Evolutionary conservation across 1,140 invertebrate genomes (phyloP).

Genomic region (Drosophila simulans): DNA sequence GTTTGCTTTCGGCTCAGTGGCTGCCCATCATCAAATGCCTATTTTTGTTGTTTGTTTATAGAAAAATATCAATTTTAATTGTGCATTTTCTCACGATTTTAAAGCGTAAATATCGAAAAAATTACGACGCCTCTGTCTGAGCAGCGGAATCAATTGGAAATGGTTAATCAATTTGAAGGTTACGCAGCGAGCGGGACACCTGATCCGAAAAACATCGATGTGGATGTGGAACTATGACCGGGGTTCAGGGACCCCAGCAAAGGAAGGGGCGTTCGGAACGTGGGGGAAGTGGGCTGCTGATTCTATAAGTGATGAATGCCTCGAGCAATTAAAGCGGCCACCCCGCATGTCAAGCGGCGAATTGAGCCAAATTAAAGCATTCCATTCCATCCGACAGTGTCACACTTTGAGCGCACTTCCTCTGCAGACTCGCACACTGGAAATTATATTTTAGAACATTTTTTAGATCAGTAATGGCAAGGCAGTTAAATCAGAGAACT

Average conservation of each 20-base stretch:
- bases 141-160: slow-evolving; percentile 33
- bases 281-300: slow-evolving; percentile 12
- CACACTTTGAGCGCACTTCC: slow-evolving; percentile 78
- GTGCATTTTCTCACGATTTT: slow-evolving; percentile 76
- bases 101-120: slow-evolving; percentile 41
- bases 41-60: slow-evolving; percentile 70
- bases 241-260: slow-evolving; percentile 27
- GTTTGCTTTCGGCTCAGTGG: slow-evolving; percentile 45
- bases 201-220: neutral
- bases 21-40: slow-evolving; percentile 4
- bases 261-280: neutral
- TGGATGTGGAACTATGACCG: slow-evolving; percentile 25
- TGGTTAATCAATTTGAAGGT: slow-evolving; percentile 48
- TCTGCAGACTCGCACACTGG: slow-evolving; percentile 39
- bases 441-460: neutral
- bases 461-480: no score
- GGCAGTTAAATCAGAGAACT: no score
- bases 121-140: slow-evolving; percentile 16
- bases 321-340: slow-evolving; percentile 73
- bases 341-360: slow-evolving; percentile 77
- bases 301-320: slow-evolving; percentile 48
- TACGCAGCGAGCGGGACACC: slow-evolving; percentile 4
- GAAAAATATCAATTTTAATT: slow-evolving; percentile 75
- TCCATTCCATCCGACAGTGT: slow-evolving; percentile 77
- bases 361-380: slow-evolving; percentile 82